Evolutionary conservation across 2,888 invertebrate genomes (phyloP).

Genomic region (Tribolium freemani): DNA sequence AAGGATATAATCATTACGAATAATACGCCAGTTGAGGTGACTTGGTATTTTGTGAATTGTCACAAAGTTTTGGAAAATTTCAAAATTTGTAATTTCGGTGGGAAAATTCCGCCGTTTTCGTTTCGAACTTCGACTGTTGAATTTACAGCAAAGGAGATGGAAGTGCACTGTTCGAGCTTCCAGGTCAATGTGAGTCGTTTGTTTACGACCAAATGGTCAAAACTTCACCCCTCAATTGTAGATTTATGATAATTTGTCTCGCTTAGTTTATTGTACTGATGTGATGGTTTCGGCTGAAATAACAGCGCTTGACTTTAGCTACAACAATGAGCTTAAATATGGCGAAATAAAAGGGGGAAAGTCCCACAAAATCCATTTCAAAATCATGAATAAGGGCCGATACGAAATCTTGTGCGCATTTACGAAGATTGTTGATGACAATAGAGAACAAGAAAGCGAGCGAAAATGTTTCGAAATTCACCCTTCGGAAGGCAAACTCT

Average conservation of each 20-base stretch:
- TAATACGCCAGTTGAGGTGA: conserved; percentile 71
- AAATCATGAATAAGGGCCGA: conserved; percentile 73
- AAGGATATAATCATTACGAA: conserved; percentile 72
- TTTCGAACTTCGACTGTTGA: conserved; percentile 70
- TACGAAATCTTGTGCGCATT: conserved; percentile 59
- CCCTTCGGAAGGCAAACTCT: conserved; percentile 40
- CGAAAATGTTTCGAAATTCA: conserved; percentile 48
- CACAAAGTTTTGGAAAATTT: conserved; percentile 67
- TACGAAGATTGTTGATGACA: conserved; percentile 43
- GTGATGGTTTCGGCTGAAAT: conserved; percentile 71
- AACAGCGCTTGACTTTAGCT: conserved; percentile 73
- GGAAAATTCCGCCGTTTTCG: conserved; percentile 68
- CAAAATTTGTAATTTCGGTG: conserved; percentile 67
- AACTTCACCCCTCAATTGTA: conserved; percentile 55
- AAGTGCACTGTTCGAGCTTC: conserved; percentile 4
- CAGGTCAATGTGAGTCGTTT: conserved; percentile 9
- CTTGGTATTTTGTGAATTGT: conserved; percentile 68
- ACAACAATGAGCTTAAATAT: conserved; percentile 67
- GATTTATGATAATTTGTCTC: conserved; percentile 68
- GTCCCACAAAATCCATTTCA: conserved; percentile 67
- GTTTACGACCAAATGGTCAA: no score
- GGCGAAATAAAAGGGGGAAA: conserved; percentile 74
- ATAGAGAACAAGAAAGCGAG: conserved; percentile 13
- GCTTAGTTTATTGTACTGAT: conserved; percentile 60
- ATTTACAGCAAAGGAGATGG: conserved; percentile 67